Conservation (phyloP, 2,797 vertebrate species). For the Vireo griseus region DNA sequence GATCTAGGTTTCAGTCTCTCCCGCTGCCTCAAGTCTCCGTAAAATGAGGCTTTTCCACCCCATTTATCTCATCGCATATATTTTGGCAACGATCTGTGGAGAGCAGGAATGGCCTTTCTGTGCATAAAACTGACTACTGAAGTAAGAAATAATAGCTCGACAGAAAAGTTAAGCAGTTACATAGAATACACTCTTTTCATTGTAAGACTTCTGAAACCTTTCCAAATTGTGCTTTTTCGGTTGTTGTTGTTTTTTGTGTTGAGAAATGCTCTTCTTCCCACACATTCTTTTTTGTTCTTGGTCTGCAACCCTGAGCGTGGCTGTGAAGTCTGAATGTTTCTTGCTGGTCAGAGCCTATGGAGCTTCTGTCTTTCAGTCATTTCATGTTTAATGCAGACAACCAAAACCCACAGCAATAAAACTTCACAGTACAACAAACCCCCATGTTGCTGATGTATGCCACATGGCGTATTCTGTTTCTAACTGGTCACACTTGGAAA, state of each 20-base stretch:
- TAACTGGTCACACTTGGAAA: conserved; percentile 45
- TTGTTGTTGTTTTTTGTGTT: not conserved
- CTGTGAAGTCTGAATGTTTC: not conserved
- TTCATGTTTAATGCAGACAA: conserved; percentile 29
- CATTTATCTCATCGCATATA: not conserved
- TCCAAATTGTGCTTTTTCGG: not conserved
- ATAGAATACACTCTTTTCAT: conserved; percentile 10
- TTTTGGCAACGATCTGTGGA: not conserved
- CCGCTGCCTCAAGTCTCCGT: not conserved
- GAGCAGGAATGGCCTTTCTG: not conserved
- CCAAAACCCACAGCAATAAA: conserved; percentile 24
- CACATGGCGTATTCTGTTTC: conserved; percentile 33
- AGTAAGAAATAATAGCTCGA: not conserved
- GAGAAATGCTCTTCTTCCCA: not conserved
- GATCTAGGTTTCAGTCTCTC: conserved; percentile 7
- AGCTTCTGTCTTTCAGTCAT: conserved; percentile 41
- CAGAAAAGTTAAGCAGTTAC: conserved; percentile 2
- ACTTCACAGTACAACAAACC: conserved; percentile 20
- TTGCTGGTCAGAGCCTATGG: conserved; percentile 29
- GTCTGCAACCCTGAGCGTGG: not conserved
- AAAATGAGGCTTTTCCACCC: conserved; percentile 18
- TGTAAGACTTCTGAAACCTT: conserved; percentile 20
- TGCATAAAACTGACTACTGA: not conserved
- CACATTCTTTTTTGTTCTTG: not conserved
- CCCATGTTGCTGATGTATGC: conserved; percentile 19